Evolutionary conservation across 2,888 invertebrate species (phyloP).

Genomic region (Lycocerus yunnanus): DNA sequence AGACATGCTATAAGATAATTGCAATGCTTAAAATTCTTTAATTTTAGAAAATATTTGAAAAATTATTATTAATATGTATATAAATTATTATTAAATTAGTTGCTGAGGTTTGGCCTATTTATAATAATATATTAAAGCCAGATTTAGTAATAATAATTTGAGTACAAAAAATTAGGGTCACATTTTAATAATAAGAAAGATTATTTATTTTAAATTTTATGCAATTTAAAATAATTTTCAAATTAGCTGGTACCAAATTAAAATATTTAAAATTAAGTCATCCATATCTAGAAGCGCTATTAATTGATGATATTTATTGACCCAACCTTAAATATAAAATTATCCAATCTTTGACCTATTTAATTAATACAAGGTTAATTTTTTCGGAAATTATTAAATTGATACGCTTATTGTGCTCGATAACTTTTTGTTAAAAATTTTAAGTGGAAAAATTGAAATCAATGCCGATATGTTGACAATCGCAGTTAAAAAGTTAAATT

Average conservation of each 20-base stretch:
- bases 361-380: background rate
- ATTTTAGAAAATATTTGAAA: too few relatives aligned
- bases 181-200: background rate
- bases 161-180: background rate
- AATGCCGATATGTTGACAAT: background rate
- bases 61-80: too few relatives aligned
- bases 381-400: background rate
- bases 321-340: background rate
- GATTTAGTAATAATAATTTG: background rate
- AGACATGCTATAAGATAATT: too few relatives aligned
- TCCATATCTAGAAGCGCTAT: background rate
- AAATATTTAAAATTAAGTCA: background rate
- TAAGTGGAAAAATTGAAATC: background rate
- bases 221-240: background rate
- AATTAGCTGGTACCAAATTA: background rate
- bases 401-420: background rate
- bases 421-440: background rate
- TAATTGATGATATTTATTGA: background rate
- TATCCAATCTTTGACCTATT: background rate
- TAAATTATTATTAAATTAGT: too few relatives aligned
- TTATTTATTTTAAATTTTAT: too few relatives aligned
- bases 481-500: constrained; percentile 6
- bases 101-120: too few relatives aligned
- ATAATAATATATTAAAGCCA: background rate
- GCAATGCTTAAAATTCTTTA: too few relatives aligned